Percentiles rank a stretch among this genome's conserved stretches.
Evolutionary conservation across 2,888 invertebrate genomes (phyloP).

Genomic region (Volucella inanis): DNA sequence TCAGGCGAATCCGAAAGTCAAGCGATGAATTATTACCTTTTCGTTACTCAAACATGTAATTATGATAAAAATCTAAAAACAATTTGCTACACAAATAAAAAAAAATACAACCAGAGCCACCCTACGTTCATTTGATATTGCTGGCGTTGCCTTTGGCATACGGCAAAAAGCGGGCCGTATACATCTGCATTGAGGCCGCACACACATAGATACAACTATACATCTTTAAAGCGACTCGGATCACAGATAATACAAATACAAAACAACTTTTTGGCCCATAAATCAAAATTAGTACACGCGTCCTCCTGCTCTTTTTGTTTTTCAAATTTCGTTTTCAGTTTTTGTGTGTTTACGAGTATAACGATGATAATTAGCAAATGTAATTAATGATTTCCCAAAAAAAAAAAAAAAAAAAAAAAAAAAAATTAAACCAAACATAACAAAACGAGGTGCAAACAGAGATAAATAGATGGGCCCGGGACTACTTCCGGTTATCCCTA

Average conservation of each 20-base stretch:
- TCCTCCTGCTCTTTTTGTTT: conserved; percentile 39
- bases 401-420: conserved; percentile 13
- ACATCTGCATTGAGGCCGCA: conserved; percentile 18
- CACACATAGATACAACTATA: conserved; percentile 18
- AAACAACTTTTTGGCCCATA: conserved; percentile 51
- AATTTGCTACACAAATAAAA: conserved; percentile 66
- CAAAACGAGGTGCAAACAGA: conserved; percentile 30
- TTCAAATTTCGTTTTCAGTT: too few relatives aligned
- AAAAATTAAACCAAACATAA: conserved; percentile 7
- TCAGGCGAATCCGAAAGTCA: conserved; percentile 51
- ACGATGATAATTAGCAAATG: conserved; percentile 69
- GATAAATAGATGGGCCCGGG: too few relatives aligned
- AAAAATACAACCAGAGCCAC: conserved; percentile 20
- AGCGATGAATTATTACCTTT: conserved; percentile 73
- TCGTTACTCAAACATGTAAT: conserved; percentile 74
- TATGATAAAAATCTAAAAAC: conserved; percentile 75
- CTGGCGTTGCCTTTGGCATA: conserved; percentile 22
- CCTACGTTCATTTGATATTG: conserved; percentile 26
- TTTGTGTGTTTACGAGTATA: conserved; percentile 17
- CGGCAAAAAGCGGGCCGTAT: conserved; percentile 35
- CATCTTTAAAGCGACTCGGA: too few relatives aligned
- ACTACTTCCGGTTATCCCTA: too few relatives aligned
- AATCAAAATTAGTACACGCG: conserved; percentile 72
- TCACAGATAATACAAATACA: conserved; percentile 48
- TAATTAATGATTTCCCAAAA: conserved; percentile 68